A percentile compares a stretch with the other conserved stretches of the same genome.
Conservation (phyloP, 2,797 vertebrate genomes). For the Momotus momota region DNA sequence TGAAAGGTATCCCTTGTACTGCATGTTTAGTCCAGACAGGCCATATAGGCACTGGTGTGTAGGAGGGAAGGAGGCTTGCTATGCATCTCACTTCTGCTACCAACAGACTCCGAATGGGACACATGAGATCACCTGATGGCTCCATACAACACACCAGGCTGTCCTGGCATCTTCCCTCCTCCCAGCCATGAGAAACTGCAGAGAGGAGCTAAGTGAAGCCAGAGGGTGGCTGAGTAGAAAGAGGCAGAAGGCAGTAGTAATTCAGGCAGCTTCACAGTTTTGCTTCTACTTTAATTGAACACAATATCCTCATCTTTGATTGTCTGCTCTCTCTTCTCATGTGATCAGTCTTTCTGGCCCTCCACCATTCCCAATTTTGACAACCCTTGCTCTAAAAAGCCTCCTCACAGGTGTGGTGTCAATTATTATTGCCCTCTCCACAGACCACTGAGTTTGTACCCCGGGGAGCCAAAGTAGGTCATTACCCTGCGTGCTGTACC, state of each 20-base stretch:
- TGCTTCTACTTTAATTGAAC: background rate
- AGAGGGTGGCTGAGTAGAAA: background rate
- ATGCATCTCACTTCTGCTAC: background rate
- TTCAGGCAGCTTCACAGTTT: background rate
- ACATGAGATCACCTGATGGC: background rate
- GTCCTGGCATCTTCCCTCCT: background rate
- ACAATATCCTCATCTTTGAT: background rate
- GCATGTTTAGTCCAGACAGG: background rate
- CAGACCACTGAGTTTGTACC: background rate
- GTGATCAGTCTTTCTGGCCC: background rate
- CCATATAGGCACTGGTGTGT: accelerated
- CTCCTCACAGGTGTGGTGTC: background rate
- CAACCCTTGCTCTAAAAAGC: background rate
- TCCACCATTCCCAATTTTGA: background rate
- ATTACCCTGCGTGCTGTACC: background rate
- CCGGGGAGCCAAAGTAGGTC: background rate
- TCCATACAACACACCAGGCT: background rate
- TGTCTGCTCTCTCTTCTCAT: background rate
- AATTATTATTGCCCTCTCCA: background rate
- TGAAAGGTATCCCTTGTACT: background rate
- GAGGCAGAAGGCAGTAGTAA: background rate
- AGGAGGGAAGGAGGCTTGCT: background rate
- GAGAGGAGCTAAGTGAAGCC: background rate
- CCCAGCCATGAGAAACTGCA: background rate
- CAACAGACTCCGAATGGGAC: accelerated